phyloP scores from a whole-genome alignment of 53 echinoderm and acorn worm genomes.

The Hippasteria phrygiana region DNA sequence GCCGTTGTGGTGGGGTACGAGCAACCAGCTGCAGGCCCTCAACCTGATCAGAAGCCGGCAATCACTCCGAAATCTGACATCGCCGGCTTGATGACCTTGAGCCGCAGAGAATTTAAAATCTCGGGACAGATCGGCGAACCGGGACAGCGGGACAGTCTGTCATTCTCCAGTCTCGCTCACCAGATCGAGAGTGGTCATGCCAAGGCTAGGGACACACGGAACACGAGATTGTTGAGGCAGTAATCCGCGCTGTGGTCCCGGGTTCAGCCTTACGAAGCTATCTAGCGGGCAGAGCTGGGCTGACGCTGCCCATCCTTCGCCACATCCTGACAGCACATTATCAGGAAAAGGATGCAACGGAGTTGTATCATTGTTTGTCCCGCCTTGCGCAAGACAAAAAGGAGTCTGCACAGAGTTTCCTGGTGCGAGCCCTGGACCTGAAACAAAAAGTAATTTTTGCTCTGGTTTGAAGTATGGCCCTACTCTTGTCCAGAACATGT shows the following conservation, averaged over 20 bases:
- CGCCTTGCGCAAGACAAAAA: neutral
- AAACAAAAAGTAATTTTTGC: constrained; percentile 14
- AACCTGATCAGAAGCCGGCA: neutral
- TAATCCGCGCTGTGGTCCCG: constrained; percentile 56
- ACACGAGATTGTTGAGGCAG: constrained; percentile 53
- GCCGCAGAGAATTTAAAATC: constrained; percentile 11
- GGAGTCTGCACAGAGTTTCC: constrained; percentile 30
- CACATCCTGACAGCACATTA: constrained; percentile 60
- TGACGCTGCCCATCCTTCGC: constrained; percentile 55
- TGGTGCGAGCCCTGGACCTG: neutral
- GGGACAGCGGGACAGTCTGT: constrained; percentile 8
- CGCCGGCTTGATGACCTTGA: neutral
- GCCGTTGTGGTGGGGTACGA: neutral
- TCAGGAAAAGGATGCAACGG: constrained; percentile 71
- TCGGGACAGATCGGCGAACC: constrained; percentile 31
- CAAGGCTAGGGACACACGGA: neutral
- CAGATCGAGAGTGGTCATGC: constrained; percentile 10
- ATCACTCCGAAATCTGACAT: neutral
- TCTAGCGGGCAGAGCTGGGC: constrained; percentile 47
- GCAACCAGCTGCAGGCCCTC: neutral
- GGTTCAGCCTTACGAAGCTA: constrained; percentile 62
- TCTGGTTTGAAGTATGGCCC: constrained; percentile 22
- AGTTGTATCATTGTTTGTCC: constrained; percentile 66
- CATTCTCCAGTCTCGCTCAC: neutral
- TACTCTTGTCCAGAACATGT: constrained; percentile 51